Evolutionary conservation across 2,888 invertebrate genomes (phyloP), one percentile per base, ranked within the genome.

Genomic region (Leptinotarsa juncta): DNA sequence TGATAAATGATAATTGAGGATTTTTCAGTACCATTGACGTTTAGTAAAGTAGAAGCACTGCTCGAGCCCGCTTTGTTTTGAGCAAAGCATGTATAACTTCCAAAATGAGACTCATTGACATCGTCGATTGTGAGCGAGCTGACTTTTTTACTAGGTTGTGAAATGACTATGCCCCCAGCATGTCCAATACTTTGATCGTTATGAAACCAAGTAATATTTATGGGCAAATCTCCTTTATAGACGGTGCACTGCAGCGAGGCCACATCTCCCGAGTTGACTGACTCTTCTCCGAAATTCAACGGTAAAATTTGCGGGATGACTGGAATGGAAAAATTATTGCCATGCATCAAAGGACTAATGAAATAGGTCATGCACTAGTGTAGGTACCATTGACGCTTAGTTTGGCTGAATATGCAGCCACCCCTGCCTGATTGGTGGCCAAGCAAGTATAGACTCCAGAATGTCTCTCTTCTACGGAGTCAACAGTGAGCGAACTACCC

Each of bases 41-140:
- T 89, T 84, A 94, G 89, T 81, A 88, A 88, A 75, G 92, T 90
- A 75, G 92, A 91, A 88, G 91, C 91, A 84, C 90, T 91, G 81
- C 91, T 90, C 84, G 88, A 89, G 76, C 94, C 94, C 86, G 93
- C 93, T 79, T 88, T 86, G 88, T 94, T 95, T 79, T 90, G 90
- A 73, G 93, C 94, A 81, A 91, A 90, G 88, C 95, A 95, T 67
- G 94, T 94, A 87, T 94, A 95, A 86, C 92, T 92, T 79, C 95
- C 95, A 66, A 92, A 91, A 87, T 95, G 93, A 81, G 91, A 88
- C 65, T 90, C 91, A 67, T 90, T 89, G 71, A 92, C 92, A 42
- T 91, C 90, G 82, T 92, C 91, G 78, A 93, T 92, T 81, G 90
- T 91, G 79, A 93, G 86, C 77, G 91, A 90, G 84, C 91, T 91